Base-by-base conservation (phyloP, 2,113 vertebrate species). In the Garra rufa region DNA sequence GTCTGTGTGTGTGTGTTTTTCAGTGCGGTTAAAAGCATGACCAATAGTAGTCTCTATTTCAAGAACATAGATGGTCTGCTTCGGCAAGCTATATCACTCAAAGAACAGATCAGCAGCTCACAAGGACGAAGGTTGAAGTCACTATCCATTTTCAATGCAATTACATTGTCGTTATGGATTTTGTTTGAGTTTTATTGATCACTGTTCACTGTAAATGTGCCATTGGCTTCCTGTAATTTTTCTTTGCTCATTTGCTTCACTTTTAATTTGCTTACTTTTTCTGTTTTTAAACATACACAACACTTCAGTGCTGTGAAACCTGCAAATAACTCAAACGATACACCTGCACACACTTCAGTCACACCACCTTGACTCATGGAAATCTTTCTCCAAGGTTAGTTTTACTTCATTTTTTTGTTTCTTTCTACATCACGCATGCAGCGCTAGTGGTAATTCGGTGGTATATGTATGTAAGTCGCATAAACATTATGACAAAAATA, bases 21-120 rank as follows among this genome's bases (percentile, higher is more conserved):
- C 90, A 99, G 98, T 2, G 98, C 98, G 0, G 97, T 99, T 87
- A 98, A 96, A 93, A 97, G 92, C 91, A 97, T 99, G 94, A 94
- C 95, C 0, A 98, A 98, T 92, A 99, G 98, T 92, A 94, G 94
- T 0, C 73, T 97, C 57, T 97, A 97, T 91, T 99, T 99, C 94
- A 97, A 95, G 92, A 98, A 96, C 85, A 97, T 99, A 0, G 97
- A 99, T 67, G 89, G 95, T 9, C 92, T 99, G 48, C 96, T 99
- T 15, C 88, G 95, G 3, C 95, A 96, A 1, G 93, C 96, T 91
- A 97, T 96, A 76, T 92, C 90, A 86, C 86, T 96, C 83, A 98
- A 96, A 88, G 96, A 98, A 6, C 95, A 96, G 91, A 96, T 99
- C 77, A 95, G 92, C 9, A 76, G 87, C 1, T 78, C 94, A 6